Conservation (phyloP, 2,888 invertebrate genomes). For the Lymantria dispar region DNA sequence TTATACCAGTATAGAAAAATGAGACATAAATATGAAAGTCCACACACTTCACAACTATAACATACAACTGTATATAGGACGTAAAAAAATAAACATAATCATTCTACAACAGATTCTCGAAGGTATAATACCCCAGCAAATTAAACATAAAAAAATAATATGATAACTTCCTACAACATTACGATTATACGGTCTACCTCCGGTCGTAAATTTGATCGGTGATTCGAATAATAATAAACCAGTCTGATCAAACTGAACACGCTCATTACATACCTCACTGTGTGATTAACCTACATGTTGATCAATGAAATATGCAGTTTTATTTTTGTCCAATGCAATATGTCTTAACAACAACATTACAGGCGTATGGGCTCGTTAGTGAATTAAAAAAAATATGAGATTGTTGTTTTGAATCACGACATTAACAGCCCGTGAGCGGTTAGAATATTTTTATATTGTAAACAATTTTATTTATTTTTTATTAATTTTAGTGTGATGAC, state of each 20-base stretch:
- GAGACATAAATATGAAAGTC: too few species aligned
- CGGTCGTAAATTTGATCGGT: slow-evolving; percentile 16
- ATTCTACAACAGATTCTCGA: too few species aligned
- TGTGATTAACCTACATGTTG: slow-evolving; percentile 24
- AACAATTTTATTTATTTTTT: too few species aligned
- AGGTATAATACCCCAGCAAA: too few species aligned
- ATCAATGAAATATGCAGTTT: slow-evolving; percentile 7
- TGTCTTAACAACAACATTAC: background rate
- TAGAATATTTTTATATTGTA: background rate
- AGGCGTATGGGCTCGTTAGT: background rate
- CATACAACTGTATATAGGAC: too few species aligned
- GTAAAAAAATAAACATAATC: too few species aligned
- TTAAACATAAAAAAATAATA: background rate
- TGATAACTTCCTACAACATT: slow-evolving; percentile 11
- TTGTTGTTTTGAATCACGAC: background rate
- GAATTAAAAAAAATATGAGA: background rate
- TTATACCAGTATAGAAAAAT: too few species aligned
- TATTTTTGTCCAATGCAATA: slow-evolving; percentile 11
- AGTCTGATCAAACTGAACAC: slow-evolving; percentile 15
- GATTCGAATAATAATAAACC: slow-evolving; percentile 32
- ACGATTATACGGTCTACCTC: slow-evolving; percentile 9
- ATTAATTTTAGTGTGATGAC: too few species aligned
- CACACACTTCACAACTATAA: too few species aligned
- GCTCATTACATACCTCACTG: slow-evolving; percentile 17
- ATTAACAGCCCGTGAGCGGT: background rate